Conservation (phyloP, 2,888 invertebrate genomes). For the Synergus laeviventris region DNA sequence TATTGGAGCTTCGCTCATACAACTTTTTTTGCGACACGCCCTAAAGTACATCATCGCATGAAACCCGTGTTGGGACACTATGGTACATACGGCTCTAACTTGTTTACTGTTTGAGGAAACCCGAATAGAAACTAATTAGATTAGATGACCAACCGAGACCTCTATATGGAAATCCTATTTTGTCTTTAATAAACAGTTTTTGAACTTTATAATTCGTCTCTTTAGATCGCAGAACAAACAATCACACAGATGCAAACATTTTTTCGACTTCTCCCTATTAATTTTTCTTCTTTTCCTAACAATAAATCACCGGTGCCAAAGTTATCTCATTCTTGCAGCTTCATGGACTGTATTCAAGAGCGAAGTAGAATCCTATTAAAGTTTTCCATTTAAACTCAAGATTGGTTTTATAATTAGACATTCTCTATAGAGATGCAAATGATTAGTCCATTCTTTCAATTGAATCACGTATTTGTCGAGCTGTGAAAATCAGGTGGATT, state of each 20-base stretch:
- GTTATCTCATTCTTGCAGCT: slow-evolving; percentile 38
- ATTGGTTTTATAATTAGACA: slow-evolving; percentile 35
- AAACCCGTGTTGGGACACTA: no score
- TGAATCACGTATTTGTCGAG: slow-evolving; percentile 17
- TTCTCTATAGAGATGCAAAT: slow-evolving; percentile 32
- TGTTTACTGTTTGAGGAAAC: no score
- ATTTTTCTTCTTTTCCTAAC: slow-evolving; percentile 13
- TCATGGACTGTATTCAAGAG: background rate
- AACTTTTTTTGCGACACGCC: no score
- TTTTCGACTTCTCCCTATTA: background rate
- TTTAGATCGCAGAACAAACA: slow-evolving; percentile 11
- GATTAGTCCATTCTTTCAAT: slow-evolving; percentile 20
- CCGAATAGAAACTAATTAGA: no score
- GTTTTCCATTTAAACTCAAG: slow-evolving; percentile 33
- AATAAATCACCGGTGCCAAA: slow-evolving; percentile 34
- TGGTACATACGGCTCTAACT: no score
- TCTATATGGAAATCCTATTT: no score
- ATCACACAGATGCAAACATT: background rate
- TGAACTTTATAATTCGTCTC: background rate
- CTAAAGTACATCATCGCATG: no score
- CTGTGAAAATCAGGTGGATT: background rate
- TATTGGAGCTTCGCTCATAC: no score
- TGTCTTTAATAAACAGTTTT: slow-evolving; percentile 1
- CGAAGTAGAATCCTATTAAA: slow-evolving; percentile 35
- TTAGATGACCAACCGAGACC: no score